These are phyloP conservation scores for Haliclystus octoradiatus DNA, from an alignment of 30 jellyfish, hydroid and myxozoan genomes.

Conservation along the genomic window DNA sequence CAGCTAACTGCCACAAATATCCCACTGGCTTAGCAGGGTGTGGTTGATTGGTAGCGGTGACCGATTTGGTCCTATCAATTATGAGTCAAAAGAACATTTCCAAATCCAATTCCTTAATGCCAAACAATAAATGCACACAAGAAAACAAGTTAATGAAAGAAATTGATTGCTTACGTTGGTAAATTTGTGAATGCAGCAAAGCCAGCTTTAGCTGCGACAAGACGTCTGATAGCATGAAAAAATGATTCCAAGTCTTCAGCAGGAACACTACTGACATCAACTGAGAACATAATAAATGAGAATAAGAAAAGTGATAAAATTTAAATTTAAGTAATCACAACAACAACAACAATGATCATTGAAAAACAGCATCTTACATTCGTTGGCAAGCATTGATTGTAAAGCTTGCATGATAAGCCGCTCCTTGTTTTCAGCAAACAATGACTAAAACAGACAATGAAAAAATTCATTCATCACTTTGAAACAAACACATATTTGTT, in stretches of 20 bases:
- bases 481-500: background rate
- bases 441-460: slow-evolving; percentile 13
- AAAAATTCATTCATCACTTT: background rate
- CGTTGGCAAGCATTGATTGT: slow-evolving; percentile 56
- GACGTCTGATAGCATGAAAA: slow-evolving; percentile 78
- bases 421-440: slow-evolving; percentile 92
- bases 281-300: slow-evolving; percentile 8
- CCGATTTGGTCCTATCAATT: no score
- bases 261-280: slow-evolving; percentile 75
- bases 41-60: no score
- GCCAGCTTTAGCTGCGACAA: slow-evolving; percentile 97
- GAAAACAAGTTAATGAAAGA: background rate
- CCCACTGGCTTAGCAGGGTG: no score
- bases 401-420: slow-evolving; percentile 64
- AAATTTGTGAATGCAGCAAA: slow-evolving; percentile 85
- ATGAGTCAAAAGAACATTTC: no score
- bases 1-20: no score
- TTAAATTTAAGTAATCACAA: background rate
- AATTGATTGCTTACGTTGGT: slow-evolving; percentile 31
- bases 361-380: slow-evolving; percentile 32
- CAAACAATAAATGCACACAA: background rate
- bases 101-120: background rate
- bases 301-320: background rate
- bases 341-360: background rate
- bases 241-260: slow-evolving; percentile 80